Evolutionary conservation across 2,888 invertebrate genomes (phyloP), one percentile per base, ranked within the genome.

Genomic region (Macrophya alboannulata): DNA sequence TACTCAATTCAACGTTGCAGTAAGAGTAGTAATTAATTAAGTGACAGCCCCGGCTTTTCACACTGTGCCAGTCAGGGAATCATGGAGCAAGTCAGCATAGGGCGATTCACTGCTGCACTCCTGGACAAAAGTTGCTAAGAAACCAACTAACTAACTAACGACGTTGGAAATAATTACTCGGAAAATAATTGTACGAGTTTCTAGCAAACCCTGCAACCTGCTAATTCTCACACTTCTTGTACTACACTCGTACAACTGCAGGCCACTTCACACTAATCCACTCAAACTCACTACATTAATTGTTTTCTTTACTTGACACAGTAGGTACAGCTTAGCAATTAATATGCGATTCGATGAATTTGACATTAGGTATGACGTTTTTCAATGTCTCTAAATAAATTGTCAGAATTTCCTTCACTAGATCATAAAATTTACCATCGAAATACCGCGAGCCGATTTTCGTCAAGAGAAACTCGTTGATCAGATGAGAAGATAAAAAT

Each of bases 91-190:
- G 55, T 55, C n/a, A 55, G 55, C 65, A n/a, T 81, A 37, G 62
- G 43, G 40, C 43, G 43, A 43, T 25, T 81, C 21, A 62, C 31
- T 31, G 31, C 31, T 31, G 31, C 59, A 62, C 62, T 25, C 68
- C 21, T n/a, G 51, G 48, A 12, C 25, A 81, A 81, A 65, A 77
- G 51, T 77, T 77, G 37, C 81, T 43, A 21, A 59, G 21, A 43
- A 31, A 65, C 81, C 81, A 45, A 81, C 81, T 65, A 62, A 81
- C 81, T 65, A 62, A 81, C 62, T 81, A 81, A 81, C 62, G 45
- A 81, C 43, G 81, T 45, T 81, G 81, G 12, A 43, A 59, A 81
- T 81, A 62, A 81, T 81, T 62, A 62, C 40, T 81, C 43, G 81
- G 62, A 45, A 65, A 65, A 81, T 81, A 65, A 81, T 79, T 79